A percentile compares a stretch with the other conserved stretches of the same genome.
phyloP scores from a whole-genome alignment of 1,140 invertebrate species.

The Pectinophora gossypiella region DNA sequence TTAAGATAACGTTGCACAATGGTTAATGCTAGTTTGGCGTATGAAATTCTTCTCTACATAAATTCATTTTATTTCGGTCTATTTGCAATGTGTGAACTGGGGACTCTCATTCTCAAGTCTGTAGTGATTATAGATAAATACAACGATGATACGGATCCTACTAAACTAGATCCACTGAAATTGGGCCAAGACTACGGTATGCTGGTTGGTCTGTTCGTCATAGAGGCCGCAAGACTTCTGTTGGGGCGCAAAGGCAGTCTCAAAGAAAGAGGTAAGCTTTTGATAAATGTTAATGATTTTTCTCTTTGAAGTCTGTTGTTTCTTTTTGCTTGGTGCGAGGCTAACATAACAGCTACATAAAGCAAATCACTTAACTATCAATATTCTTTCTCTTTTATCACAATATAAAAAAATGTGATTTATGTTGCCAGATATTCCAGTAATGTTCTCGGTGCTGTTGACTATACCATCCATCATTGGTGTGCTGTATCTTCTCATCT shows the following conservation, averaged over 20 bases:
- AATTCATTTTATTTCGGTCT: slow-evolving; percentile 92
- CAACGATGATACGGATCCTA: slow-evolving; percentile 70
- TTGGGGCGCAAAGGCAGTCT: slow-evolving; percentile 91
- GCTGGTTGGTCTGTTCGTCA: slow-evolving; percentile 83
- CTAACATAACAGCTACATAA: too few relatives aligned
- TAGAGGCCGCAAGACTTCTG: slow-evolving; percentile 86
- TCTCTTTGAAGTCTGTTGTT: too few relatives aligned
- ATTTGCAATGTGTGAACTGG: slow-evolving; percentile 86
- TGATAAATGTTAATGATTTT: too few relatives aligned
- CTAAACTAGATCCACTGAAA: slow-evolving; percentile 79
- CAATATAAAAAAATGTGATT: too few relatives aligned
- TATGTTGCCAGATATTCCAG: slow-evolving; percentile 78
- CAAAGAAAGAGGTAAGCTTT: slow-evolving; percentile 85
- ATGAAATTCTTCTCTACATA: slow-evolving; percentile 87
- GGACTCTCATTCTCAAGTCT: slow-evolving; percentile 85
- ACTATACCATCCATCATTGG: slow-evolving; percentile 88
- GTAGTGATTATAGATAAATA: slow-evolving; percentile 77
- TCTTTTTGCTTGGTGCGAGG: too few relatives aligned
- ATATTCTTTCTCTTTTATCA: too few relatives aligned
- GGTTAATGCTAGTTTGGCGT: slow-evolving; percentile 84
- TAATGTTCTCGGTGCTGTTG: slow-evolving; percentile 86
- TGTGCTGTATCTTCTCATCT: slow-evolving; percentile 86
- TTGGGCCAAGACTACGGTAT: slow-evolving; percentile 86
- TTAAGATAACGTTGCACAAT: too few relatives aligned
- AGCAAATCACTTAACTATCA: too few relatives aligned